Conservation (phyloP, 2,888 invertebrate species). For the Periphyllus acericola region DNA sequence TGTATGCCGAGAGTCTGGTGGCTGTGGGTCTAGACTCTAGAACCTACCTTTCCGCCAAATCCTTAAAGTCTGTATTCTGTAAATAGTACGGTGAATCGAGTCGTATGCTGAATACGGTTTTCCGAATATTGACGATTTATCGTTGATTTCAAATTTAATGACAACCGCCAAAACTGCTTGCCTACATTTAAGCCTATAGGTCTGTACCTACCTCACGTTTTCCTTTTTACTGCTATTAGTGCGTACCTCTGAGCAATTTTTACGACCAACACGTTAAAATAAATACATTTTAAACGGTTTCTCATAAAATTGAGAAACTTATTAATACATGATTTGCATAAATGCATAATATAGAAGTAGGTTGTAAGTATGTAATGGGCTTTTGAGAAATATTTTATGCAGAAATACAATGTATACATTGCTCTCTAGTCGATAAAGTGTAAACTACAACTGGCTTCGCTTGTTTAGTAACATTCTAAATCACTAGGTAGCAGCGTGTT, state of each 20-base stretch:
- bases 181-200: neutral
- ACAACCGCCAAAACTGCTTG: neutral
- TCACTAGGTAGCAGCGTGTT: neutral
- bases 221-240: neutral
- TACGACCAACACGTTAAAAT: neutral
- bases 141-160: neutral
- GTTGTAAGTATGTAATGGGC: no score
- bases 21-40: no score
- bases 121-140: neutral
- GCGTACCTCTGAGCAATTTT: neutral
- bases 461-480: neutral
- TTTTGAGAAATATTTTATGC: neutral
- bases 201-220: neutral
- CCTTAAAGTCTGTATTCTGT: no score
- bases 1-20: no score
- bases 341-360: no score
- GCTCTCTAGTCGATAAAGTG: constrained; percentile 9
- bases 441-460: neutral
- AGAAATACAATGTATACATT: neutral
- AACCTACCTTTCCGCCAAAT: no score
- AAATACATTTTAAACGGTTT: neutral
- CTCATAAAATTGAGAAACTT: no score
- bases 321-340: no score
- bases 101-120: neutral
- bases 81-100: no score